These are phyloP conservation scores for Prosapia bicincta DNA, from an alignment of 2,888 invertebrate species.

Conservation along the genomic window DNA sequence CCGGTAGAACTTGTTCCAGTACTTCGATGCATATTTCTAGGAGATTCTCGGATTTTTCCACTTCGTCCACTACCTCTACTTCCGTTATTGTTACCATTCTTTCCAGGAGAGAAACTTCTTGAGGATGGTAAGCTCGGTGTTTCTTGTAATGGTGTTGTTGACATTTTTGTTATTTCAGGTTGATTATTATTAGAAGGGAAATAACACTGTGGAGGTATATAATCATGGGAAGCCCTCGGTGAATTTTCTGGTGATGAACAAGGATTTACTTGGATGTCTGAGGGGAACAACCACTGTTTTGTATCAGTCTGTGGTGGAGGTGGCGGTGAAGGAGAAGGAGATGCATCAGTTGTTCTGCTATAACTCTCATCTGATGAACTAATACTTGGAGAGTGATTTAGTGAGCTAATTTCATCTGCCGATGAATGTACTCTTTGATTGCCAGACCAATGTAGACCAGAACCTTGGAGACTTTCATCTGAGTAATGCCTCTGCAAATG, in stretches of 20 bases:
- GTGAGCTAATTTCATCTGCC: slow-evolving; percentile 76
- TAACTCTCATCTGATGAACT: slow-evolving; percentile 81
- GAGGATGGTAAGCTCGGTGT: slow-evolving; percentile 37
- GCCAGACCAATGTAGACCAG: slow-evolving; percentile 17
- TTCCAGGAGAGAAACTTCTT: slow-evolving; percentile 42
- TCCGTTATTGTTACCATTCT: slow-evolving; percentile 36
- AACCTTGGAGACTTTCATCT: slow-evolving; percentile 60
- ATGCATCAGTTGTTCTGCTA: slow-evolving; percentile 73
- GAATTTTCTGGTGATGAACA: slow-evolving; percentile 48
- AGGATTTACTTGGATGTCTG: slow-evolving; percentile 56
- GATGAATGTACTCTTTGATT: slow-evolving; percentile 62
- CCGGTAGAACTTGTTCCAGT: slow-evolving; percentile 34
- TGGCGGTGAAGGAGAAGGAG: slow-evolving; percentile 54
- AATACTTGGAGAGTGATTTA: slow-evolving; percentile 76
- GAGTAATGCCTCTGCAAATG: slow-evolving; percentile 60
- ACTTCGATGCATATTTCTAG: slow-evolving; percentile 30
- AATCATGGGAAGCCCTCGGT: slow-evolving; percentile 51
- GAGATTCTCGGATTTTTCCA: slow-evolving; percentile 35
- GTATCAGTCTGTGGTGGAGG: slow-evolving; percentile 47
- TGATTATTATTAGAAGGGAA: slow-evolving; percentile 41
- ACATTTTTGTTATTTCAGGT: slow-evolving; percentile 31
- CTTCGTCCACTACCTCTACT: slow-evolving; percentile 34
- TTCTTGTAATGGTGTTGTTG: slow-evolving; percentile 16
- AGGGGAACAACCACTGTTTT: slow-evolving; percentile 59
- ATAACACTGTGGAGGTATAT: slow-evolving; percentile 51